These are phyloP conservation scores for Empidonax traillii DNA, from an alignment of 2,113 vertebrate genomes.

Conservation along the genomic window DNA sequence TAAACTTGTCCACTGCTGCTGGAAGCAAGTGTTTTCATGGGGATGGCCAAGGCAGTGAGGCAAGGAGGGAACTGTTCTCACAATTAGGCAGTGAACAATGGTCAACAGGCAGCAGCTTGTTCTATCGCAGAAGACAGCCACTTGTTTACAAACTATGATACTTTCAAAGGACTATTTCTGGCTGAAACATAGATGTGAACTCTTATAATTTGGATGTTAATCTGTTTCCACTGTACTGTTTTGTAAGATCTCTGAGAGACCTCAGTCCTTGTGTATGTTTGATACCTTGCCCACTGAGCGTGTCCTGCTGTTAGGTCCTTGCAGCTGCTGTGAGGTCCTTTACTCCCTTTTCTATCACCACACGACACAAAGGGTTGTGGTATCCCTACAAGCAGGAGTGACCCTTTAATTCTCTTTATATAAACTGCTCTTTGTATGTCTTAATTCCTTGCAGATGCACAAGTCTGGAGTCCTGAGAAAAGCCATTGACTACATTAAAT, in stretches of 20 bases:
- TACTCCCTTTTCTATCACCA: not conserved
- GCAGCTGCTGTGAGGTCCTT: not conserved
- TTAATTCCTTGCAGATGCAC: slow-evolving; percentile 84
- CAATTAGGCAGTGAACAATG: not conserved
- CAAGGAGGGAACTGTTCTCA: not conserved
- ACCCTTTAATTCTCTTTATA: not conserved
- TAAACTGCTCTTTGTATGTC: not conserved
- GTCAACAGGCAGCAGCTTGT: not conserved
- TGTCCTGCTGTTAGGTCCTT: not conserved
- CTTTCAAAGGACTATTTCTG: not conserved
- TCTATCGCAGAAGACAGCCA: not conserved
- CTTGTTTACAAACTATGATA: not conserved
- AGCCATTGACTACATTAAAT: slow-evolving; percentile 98
- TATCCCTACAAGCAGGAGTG: not conserved
- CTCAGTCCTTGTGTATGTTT: not conserved
- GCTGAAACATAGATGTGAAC: not conserved
- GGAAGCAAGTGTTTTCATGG: not conserved
- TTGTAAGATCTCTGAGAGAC: not conserved
- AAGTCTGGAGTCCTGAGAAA: slow-evolving; percentile 96
- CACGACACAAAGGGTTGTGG: not conserved
- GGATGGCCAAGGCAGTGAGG: not conserved
- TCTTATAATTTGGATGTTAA: not conserved
- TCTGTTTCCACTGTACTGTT: not conserved
- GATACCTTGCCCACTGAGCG: not conserved
- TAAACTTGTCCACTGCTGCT: not conserved